Conservation (phyloP, 2,113 vertebrate species). For the Himantopus leucocephalus region DNA sequence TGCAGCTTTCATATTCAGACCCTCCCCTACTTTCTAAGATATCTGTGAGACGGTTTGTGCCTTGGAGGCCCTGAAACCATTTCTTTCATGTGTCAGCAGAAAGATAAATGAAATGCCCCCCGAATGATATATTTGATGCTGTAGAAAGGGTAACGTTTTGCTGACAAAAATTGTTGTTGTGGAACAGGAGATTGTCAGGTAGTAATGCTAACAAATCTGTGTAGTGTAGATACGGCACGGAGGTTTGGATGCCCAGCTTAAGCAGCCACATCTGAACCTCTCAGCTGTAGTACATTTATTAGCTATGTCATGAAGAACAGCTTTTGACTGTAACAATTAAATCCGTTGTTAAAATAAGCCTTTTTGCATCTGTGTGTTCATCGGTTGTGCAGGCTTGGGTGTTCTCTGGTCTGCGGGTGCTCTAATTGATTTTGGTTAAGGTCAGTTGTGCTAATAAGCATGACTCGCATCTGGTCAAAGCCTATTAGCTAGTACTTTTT, state of each 20-base stretch:
- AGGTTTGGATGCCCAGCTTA: background rate
- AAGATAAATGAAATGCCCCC: background rate
- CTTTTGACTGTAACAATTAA: background rate
- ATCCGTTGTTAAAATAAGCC: background rate
- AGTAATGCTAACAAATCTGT: background rate
- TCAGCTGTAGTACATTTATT: background rate
- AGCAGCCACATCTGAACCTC: background rate
- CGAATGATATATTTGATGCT: background rate
- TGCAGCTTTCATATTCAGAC: background rate
- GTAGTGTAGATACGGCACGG: background rate
- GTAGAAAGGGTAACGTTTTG: background rate
- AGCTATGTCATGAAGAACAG: background rate
- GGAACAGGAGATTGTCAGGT: background rate
- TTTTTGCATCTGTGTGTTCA: background rate
- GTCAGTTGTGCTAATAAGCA: background rate
- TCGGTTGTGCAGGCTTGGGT: background rate
- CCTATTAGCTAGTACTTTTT: background rate
- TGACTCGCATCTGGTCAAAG: background rate
- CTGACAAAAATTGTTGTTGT: background rate
- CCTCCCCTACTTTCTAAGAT: background rate
- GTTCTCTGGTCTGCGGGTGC: background rate
- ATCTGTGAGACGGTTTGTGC: background rate
- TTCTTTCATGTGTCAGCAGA: background rate
- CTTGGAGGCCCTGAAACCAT: background rate
- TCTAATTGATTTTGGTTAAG: background rate